Base-by-base conservation (phyloP, 2,113 vertebrate genomes). In the Elephas maximus region DNA sequence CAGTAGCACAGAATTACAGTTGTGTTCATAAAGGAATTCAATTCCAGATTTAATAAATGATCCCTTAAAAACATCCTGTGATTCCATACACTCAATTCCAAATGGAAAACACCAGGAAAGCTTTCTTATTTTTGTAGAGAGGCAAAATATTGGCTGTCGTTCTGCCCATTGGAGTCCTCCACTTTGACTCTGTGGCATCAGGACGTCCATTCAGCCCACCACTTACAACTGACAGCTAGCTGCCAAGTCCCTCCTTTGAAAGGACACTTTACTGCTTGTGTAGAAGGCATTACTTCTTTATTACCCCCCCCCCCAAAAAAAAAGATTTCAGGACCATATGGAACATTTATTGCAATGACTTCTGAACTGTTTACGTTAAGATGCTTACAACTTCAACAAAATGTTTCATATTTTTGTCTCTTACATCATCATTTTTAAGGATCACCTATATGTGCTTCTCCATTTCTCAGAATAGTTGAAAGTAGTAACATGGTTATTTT, bases 21-120 rank as follows among this genome's bases (percentile, higher is more conserved):
- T 45, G 48, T 88, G 82, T 90, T 97, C 88, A 92, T 91, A 89
- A 95, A 92, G 85, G 83, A 95, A 60, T 95, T 96, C 82, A 91
- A 53, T 63, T 90, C 67, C 57, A 91, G 62, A 71, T 92, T 97
- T 95, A 91, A 91, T 90, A 97, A 96, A 81, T 79, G 65, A 74
- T 85, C 28, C 53, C 77, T 84, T 95, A 12, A 85, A 87, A 96
- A 51, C 71, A 92, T 44, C 51, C 44, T 44, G 77, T 88, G 88
- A 62, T 93, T 81, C 88, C 69, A 33, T 33, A 51, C 20, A 90
- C 57, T 69, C 62, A 45, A 21, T 84, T 93, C 76, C 48, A 80
- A 93, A 88, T 10, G 10, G 74, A 95, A 45, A 90, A 45, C 30
- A 67, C n/a, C 8, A 21, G 23, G 80, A 94, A 69, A 33, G 41